Conservation (phyloP, 2,797 vertebrate species). For the Rhodeus uyekii region DNA sequence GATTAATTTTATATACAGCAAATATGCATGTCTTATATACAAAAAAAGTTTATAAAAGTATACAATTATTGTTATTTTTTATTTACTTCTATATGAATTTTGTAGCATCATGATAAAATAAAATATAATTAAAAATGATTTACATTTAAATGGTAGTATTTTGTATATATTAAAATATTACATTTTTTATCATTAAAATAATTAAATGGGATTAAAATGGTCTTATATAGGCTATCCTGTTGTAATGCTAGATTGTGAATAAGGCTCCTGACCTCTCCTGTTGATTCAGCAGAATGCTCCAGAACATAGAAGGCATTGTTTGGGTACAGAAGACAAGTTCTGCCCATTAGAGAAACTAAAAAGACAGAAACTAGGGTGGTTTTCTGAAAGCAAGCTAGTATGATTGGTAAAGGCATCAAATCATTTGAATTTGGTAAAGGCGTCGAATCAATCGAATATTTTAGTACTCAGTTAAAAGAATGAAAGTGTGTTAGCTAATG, state of each 20-base stretch:
- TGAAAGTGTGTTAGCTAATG: background rate
- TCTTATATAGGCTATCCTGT: background rate
- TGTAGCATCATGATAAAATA: background rate
- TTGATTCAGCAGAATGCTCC: constrained; percentile 25
- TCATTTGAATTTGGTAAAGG: too few relatives aligned
- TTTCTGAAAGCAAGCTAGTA: background rate
- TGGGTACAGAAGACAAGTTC: constrained; percentile 1
- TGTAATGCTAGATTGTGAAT: background rate
- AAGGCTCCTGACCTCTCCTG: constrained; percentile 21
- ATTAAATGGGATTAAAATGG: background rate
- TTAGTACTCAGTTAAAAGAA: background rate
- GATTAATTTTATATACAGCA: background rate
- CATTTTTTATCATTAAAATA: background rate
- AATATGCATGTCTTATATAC: background rate
- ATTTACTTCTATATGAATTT: background rate
- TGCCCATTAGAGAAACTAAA: constrained; percentile 2
- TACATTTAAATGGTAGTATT: background rate
- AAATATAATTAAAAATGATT: background rate
- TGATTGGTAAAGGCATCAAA: background rate
- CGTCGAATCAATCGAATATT: background rate
- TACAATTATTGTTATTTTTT: background rate
- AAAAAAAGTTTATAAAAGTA: background rate
- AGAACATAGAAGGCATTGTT: constrained; percentile 44
- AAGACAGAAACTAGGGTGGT: constrained; percentile 3
- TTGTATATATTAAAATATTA: background rate